Percentiles rank a stretch among this genome's conserved stretches.
Evolutionary conservation across 1,140 invertebrate genomes (phyloP).

Genomic region (Triops longicaudatus): DNA sequence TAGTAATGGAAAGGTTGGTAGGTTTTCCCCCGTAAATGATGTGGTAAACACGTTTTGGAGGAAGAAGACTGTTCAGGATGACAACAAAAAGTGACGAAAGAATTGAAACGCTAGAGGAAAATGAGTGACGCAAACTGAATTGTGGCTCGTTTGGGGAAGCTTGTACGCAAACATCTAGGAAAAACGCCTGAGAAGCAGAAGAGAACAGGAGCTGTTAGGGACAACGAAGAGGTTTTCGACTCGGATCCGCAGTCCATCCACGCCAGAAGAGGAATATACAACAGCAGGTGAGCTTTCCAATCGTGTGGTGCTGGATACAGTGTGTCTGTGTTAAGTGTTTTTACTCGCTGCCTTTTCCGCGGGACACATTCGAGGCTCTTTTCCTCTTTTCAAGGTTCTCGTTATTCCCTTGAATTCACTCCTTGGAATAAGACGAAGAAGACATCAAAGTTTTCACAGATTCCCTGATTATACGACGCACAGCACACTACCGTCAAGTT

Average conservation of each 20-base stretch:
- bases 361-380: no score
- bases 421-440: no score
- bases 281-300: neutral
- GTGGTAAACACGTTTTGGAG: neutral
- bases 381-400: no score
- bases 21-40: neutral
- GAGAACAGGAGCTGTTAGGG: neutral
- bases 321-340: no score
- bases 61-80: neutral
- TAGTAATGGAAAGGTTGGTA: neutral
- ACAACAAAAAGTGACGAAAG: neutral
- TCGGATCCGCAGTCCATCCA: neutral
- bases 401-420: no score
- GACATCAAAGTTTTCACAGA: no score
- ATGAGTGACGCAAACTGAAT: neutral
- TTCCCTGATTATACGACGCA: no score
- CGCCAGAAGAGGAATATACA: neutral
- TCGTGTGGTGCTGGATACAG: neutral
- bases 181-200: neutral
- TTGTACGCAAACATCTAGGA: neutral
- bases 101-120: conserved; percentile 2
- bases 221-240: neutral
- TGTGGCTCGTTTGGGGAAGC: neutral
- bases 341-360: no score
- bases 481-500: no score